A percentile compares a stretch with the other conserved stretches of the same genome.
phyloP scores from a whole-genome alignment of 37 sponge, comb jelly and placozoan genomes.

The Haliclona indistincta region DNA sequence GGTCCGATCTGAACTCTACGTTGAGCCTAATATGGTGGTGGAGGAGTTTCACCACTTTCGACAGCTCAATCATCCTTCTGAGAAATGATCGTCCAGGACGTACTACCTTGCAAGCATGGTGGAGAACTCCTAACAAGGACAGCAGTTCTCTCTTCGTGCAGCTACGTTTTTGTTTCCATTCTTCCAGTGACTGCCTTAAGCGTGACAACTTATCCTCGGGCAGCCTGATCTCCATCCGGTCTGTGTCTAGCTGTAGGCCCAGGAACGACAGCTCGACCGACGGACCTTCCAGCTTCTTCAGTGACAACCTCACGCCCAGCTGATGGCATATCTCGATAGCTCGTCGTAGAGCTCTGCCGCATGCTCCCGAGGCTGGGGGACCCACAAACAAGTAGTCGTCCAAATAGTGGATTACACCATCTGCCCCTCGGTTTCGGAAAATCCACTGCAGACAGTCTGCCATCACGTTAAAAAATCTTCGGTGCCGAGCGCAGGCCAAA shows the following conservation, averaged over 20 bases:
- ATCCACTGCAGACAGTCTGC: conserved; percentile 28
- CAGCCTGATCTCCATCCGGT: not conserved
- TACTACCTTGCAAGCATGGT: conserved; percentile 18
- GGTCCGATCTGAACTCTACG: conserved; percentile 36
- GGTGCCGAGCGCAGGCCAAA: conserved; percentile 31
- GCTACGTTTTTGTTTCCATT: not conserved
- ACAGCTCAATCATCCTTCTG: conserved; percentile 23
- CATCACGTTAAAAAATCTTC: conserved; percentile 23
- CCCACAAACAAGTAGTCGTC: conserved; percentile 22
- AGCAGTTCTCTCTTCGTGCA: conserved; percentile 25
- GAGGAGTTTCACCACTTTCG: not conserved
- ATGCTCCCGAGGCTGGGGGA: not conserved
- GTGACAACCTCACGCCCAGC: conserved; percentile 8
- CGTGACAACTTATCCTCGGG: conserved; percentile 13
- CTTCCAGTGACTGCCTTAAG: not conserved
- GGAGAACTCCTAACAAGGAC: conserved; percentile 12
- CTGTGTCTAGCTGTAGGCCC: conserved; percentile 18
- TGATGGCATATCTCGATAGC: not conserved
- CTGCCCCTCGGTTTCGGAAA: not conserved
- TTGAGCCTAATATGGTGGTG: conserved; percentile 37
- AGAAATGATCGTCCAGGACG: conserved; percentile 15
- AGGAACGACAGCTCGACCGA: not conserved
- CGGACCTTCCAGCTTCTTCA: conserved; percentile 16
- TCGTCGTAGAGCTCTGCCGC: not conserved
- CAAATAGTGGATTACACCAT: conserved; percentile 1